phyloP scores from a whole-genome alignment of 2,113 vertebrate genomes.

The Lasiurus cinereus region DNA sequence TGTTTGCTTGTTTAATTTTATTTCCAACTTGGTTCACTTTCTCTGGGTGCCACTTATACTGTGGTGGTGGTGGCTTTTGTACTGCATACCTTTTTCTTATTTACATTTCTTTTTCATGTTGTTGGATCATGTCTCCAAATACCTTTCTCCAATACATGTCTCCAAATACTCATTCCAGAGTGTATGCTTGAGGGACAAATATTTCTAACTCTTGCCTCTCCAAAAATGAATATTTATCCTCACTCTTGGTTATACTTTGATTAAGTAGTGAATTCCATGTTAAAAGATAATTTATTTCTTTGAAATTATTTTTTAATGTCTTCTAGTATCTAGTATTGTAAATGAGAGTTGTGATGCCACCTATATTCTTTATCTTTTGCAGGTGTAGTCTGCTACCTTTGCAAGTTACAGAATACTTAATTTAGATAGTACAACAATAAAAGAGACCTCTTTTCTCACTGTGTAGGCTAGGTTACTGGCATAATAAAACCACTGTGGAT shows the following conservation, averaged over 20 bases:
- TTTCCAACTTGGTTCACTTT: background rate
- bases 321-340: background rate
- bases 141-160: background rate
- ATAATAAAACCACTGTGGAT: background rate
- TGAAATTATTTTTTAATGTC: background rate
- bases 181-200: background rate
- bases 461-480: background rate
- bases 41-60: background rate
- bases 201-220: background rate
- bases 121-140: background rate
- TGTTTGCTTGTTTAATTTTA: slow-evolving; percentile 4
- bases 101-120: slow-evolving; percentile 8
- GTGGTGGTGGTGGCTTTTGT: background rate
- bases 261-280: background rate
- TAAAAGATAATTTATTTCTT: background rate
- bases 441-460: background rate
- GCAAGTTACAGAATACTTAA: background rate
- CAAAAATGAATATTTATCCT: background rate
- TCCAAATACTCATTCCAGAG: background rate
- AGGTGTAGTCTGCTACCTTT: background rate
- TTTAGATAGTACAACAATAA: background rate
- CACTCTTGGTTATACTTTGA: background rate
- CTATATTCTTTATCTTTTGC: background rate
- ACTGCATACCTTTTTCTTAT: background rate
- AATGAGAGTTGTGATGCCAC: background rate